Conservation (phyloP, 2,113 vertebrate genomes). For the Microcebus jonahi region DNA sequence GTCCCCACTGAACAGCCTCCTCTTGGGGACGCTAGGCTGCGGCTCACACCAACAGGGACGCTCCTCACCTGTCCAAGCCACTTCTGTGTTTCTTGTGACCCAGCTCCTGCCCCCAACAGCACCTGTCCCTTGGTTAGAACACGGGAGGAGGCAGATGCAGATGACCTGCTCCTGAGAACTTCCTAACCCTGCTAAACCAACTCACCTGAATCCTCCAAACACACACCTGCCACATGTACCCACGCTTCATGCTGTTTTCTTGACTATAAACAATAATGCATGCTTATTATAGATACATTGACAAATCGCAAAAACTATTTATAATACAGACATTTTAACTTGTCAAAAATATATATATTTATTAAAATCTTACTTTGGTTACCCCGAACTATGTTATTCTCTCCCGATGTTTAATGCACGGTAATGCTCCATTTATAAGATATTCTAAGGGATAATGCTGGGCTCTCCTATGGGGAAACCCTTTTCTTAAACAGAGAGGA, state of each 20-base stretch:
- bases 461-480: rapidly evolving
- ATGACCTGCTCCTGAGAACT: rapidly evolving
- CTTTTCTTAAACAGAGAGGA: background rate
- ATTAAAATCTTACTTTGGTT: background rate
- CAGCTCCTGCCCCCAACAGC: rapidly evolving
- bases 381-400: rapidly evolving
- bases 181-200: rapidly evolving
- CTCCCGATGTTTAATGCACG: no score
- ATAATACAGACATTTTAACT: background rate
- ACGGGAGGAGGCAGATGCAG: rapidly evolving
- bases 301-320: background rate
- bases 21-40: rapidly evolving
- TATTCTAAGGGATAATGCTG: background rate
- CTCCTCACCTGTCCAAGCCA: rapidly evolving
- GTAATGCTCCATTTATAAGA: rapidly evolving
- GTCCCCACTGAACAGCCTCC: rapidly evolving
- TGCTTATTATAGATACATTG: background rate
- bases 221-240: no score
- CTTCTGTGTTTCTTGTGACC: rapidly evolving
- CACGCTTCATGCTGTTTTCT: background rate
- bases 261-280: background rate
- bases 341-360: background rate
- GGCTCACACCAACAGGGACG: rapidly evolving
- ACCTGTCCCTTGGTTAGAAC: rapidly evolving
- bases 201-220: rapidly evolving